Evolutionary conservation across 2,797 vertebrate genomes (phyloP), one percentile per base, ranked within the genome.

Genomic region (Acestrorhynchus altus): DNA sequence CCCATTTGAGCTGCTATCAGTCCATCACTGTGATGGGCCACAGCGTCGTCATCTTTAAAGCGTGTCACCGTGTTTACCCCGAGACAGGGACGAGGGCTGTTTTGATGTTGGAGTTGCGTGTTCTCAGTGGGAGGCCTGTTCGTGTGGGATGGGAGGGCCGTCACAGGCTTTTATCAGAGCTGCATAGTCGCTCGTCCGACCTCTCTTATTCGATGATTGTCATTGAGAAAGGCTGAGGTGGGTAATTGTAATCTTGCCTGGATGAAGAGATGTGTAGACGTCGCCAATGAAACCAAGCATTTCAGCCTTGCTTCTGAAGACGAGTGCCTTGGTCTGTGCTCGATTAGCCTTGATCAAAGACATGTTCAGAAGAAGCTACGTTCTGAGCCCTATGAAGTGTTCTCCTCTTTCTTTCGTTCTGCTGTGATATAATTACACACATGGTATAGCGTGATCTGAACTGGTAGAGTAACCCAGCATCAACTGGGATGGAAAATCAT

Each of bases 1-100:
- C 66, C 24, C 56, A n/a, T 72, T 82, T 74, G 35, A 79, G 74
- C 81, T 74, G 73, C 70, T 79, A 72, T 59, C 54, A 69, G 47
- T 59, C 31, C 46, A 28, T 77, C 74, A 64, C 16, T 18, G 51
- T 46, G 52, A 76, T 71, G 40, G 73, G 31, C n/a, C 22, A 18
- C 22, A 66, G 54, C 63, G 8, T 18, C 56, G 31, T 42, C 70
- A 52, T 59, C 59, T 71, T 74, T 52, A 40, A 77, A 79, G 66
- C 20, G 12, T n/a, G 26, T 26, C n/a, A 12, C 40, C 68, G 20
- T 40, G n/a, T 56, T 70, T 56, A 47, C 1, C 11, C 49, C 28
- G 15, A 56, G 52, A 57, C 56, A 18, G 13, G 18, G 40, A 1
- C 16, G 47, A n/a, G 31, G 40, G 66, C 40, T 15, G 40, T 52